Conservation (phyloP, 1,140 invertebrate species). For the Orchestia grillus region DNA sequence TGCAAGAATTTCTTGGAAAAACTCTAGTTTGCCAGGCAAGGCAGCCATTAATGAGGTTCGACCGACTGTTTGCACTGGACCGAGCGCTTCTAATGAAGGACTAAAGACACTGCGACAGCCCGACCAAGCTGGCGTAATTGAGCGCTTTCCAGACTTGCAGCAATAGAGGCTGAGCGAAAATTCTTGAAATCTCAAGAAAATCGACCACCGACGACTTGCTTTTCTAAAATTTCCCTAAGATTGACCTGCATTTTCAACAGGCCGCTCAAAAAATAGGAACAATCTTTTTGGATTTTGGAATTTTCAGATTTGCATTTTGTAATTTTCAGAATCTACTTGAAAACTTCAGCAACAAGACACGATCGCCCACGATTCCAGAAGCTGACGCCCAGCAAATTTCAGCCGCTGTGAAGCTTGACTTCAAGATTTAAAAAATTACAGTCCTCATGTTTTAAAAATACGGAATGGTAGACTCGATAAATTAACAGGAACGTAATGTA, state of each 20-base stretch:
- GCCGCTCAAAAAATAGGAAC: too few species aligned
- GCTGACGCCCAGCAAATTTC: not conserved
- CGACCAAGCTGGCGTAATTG: not conserved
- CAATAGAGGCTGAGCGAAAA: not conserved
- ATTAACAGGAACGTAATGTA: too few species aligned
- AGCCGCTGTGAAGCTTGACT: not conserved
- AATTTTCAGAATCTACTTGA: not conserved
- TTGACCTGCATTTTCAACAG: not conserved
- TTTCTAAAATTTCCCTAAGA: not conserved
- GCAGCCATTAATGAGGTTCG: not conserved
- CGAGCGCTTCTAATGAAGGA: not conserved
- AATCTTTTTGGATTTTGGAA: too few species aligned
- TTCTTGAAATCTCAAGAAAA: not conserved
- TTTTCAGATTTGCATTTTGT: not conserved
- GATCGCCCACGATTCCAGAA: not conserved
- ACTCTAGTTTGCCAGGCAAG: not conserved
- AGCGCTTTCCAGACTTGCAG: not conserved
- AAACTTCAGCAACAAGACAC: not conserved
- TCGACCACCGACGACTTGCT: not conserved
- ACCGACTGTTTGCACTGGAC: not conserved
- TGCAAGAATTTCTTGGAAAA: not conserved
- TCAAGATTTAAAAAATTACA: not conserved
- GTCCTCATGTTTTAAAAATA: too few species aligned
- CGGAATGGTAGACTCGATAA: too few species aligned
- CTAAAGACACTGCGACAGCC: not conserved